A percentile compares a stretch with the other conserved stretches of the same genome.
phyloP scores from a whole-genome alignment of 2,888 invertebrate species.

The Hyles lineata region DNA sequence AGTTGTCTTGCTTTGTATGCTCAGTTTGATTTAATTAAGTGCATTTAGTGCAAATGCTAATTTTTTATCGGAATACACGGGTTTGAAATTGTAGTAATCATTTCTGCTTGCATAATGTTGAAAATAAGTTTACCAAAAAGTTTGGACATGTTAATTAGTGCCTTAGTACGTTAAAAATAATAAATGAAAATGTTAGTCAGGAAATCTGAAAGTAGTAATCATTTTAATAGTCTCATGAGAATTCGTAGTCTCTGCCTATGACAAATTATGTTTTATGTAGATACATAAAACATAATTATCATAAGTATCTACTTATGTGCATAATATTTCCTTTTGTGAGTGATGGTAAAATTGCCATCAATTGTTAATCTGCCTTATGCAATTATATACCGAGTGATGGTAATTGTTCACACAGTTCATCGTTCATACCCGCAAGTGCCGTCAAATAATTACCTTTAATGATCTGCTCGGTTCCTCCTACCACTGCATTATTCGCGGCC shows the following conservation, averaged over 20 bases:
- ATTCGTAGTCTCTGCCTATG: no score
- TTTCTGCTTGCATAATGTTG: no score
- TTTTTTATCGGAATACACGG: background rate
- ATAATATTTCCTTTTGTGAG: background rate
- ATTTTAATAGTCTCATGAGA: no score
- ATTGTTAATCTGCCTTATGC: background rate
- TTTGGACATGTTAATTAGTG: no score
- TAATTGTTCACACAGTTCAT: slow-evolving; percentile 2
- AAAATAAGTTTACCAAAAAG: no score
- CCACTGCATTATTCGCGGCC: slow-evolving; percentile 3
- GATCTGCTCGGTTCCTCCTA: background rate
- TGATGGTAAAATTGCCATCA: background rate
- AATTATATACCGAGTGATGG: background rate
- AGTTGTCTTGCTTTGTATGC: background rate
- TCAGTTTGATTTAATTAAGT: background rate
- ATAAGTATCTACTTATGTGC: no score
- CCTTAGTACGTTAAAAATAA: no score
- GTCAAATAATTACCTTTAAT: background rate
- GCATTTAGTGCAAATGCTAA: background rate
- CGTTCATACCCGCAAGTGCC: background rate
- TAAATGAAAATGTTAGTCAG: no score
- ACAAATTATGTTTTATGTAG: no score
- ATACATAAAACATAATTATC: no score
- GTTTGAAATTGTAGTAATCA: background rate
- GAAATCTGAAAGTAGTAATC: no score